phyloP scores from a whole-genome alignment of 2,888 invertebrate species.

The Watsonalla binaria region DNA sequence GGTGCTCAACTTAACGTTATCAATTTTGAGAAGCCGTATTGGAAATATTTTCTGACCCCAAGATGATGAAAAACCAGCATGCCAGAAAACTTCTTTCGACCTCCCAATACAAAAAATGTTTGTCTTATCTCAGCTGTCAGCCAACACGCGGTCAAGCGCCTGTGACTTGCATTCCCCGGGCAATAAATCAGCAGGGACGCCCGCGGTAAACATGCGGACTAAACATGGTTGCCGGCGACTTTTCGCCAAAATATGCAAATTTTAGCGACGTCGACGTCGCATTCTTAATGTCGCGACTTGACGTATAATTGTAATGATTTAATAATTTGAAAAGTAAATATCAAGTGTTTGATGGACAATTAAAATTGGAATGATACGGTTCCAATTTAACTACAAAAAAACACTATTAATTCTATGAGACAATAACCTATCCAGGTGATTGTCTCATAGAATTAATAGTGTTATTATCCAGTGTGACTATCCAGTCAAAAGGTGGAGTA shows the following conservation, averaged over 20 bases:
- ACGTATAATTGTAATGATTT: conserved; percentile 29
- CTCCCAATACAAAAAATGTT: not conserved
- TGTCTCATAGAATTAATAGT: too few relatives aligned
- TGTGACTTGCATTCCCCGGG: conserved; percentile 17
- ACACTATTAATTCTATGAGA: too few relatives aligned
- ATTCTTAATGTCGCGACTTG: conserved; percentile 4
- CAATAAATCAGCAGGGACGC: conserved; percentile 35
- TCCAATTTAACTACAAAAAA: too few relatives aligned
- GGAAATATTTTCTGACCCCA: too few relatives aligned
- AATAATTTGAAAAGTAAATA: conserved; percentile 1
- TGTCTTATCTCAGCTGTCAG: not conserved
- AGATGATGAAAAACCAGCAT: too few relatives aligned
- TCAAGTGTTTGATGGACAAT: too few relatives aligned
- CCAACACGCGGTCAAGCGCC: conserved; percentile 6
- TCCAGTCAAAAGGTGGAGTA: too few relatives aligned
- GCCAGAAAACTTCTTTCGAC: not conserved
- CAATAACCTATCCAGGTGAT: too few relatives aligned
- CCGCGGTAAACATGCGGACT: conserved; percentile 27
- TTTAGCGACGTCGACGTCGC: conserved; percentile 16
- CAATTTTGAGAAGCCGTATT: too few relatives aligned
- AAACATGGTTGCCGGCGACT: conserved; percentile 30
- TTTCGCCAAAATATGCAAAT: conserved; percentile 40
- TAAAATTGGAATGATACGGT: too few relatives aligned
- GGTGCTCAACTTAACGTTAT: too few relatives aligned
- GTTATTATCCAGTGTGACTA: too few relatives aligned